Conservation (phyloP, 2,113 vertebrate species). For the Chaetodon trifascialis region DNA sequence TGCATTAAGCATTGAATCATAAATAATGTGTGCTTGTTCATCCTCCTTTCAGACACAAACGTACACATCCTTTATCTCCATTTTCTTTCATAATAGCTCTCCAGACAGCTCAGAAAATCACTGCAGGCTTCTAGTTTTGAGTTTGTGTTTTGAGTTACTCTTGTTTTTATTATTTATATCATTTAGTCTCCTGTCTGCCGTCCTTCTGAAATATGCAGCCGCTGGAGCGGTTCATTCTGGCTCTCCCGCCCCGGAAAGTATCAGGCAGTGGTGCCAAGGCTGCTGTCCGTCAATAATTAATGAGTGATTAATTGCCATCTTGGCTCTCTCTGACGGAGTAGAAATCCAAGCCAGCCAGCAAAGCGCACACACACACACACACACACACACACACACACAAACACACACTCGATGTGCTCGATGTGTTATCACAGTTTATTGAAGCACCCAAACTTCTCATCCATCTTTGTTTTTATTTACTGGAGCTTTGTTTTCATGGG, state of each 20-base stretch:
- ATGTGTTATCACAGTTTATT: constrained; percentile 24
- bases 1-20: constrained; percentile 4
- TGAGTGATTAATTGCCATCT: constrained; percentile 55
- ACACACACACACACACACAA: constrained; percentile 7
- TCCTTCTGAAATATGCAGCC: constrained; percentile 1
- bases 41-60: neutral
- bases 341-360: constrained; percentile 13
- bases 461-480: constrained; percentile 28
- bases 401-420: neutral
- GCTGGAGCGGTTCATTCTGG: constrained; percentile 11
- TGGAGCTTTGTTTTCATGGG: neutral
- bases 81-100: neutral
- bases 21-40: constrained; percentile 5
- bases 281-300: constrained; percentile 48
- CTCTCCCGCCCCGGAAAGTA: constrained; percentile 10
- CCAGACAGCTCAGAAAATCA: constrained; percentile 5
- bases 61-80: neutral
- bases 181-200: constrained; percentile 12
- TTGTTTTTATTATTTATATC: constrained; percentile 29
- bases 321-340: constrained; percentile 38
- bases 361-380: neutral
- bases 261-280: constrained; percentile 9
- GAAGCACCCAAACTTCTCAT: neutral
- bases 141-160: constrained; percentile 6
- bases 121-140: neutral